Conservation (phyloP, 2,888 invertebrate species). For the Cylloceria caligata region DNA sequence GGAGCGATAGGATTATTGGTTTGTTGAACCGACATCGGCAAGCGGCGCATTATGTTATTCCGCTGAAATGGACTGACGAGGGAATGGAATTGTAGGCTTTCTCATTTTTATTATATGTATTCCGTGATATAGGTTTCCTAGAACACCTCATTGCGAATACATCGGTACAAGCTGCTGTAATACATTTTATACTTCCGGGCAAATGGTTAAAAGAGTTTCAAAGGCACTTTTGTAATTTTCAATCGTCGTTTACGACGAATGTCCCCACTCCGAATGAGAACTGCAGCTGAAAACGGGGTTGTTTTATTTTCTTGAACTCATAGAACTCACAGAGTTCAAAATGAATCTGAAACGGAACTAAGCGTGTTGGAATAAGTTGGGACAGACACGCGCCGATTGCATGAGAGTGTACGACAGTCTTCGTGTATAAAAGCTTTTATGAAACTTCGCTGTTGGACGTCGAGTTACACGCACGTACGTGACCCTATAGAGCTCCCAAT, state of each 20-base stretch:
- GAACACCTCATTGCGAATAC: background rate
- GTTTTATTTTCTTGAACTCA: too few species aligned
- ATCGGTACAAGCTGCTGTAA: background rate
- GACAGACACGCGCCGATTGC: too few species aligned
- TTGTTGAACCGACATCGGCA: slow-evolving; percentile 9
- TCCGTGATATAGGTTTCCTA: background rate
- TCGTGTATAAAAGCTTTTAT: too few species aligned
- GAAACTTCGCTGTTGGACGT: background rate
- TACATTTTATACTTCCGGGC: background rate
- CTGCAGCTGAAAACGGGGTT: too few species aligned
- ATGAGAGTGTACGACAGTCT: too few species aligned
- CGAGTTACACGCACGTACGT: background rate
- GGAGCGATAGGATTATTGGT: slow-evolving; percentile 10
- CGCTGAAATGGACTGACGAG: background rate
- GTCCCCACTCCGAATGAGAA: too few species aligned
- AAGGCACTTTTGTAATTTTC: too few species aligned
- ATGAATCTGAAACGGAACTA: too few species aligned
- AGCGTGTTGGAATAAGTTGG: too few species aligned
- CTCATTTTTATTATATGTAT: background rate
- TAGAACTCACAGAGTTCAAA: too few species aligned
- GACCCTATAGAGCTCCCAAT: background rate
- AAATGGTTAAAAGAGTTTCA: background rate
- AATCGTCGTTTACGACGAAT: too few species aligned
- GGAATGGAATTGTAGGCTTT: background rate
- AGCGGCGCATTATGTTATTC: slow-evolving; percentile 7